phyloP scores from a whole-genome alignment of 1,140 invertebrate species.

The Cataglyphis hispanica region DNA sequence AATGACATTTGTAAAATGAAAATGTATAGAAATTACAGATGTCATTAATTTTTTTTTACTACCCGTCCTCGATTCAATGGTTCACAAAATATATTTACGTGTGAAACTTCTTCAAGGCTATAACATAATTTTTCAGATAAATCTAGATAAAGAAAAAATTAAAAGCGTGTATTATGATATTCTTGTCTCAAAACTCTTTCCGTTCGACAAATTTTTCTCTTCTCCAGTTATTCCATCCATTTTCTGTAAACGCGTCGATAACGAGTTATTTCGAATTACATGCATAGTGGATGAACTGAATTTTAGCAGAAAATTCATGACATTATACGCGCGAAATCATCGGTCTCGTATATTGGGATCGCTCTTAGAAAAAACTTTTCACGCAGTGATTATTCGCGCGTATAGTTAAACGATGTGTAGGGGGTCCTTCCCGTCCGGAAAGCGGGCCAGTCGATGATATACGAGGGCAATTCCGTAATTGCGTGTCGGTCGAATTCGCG shows the following conservation, averaged over 20 bases:
- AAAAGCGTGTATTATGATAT: background rate
- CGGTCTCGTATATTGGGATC: slow-evolving; percentile 20
- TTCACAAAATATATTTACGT: background rate
- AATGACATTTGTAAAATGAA: background rate
- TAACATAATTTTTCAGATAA: background rate
- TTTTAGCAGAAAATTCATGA: background rate
- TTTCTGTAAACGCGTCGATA: background rate
- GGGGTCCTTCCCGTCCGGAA: background rate
- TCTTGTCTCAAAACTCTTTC: background rate
- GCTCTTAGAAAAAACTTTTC: slow-evolving; percentile 28
- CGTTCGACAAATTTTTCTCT: background rate
- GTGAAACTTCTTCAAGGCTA: background rate
- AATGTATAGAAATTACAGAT: slow-evolving; percentile 34
- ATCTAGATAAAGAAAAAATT: background rate
- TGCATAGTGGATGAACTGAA: background rate
- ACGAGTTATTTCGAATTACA: slow-evolving; percentile 28
- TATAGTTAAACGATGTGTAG: background rate
- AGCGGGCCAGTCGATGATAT: slow-evolving; percentile 47
- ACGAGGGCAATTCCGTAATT: slow-evolving; percentile 63
- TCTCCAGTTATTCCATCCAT: background rate
- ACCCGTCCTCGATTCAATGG: background rate
- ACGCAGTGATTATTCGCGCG: background rate
- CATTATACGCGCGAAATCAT: background rate
- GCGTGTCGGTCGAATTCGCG: slow-evolving; percentile 56
- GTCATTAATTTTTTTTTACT: slow-evolving; percentile 29